Conservation (phyloP, 2,888 invertebrate species). For the Dynastes hyllus region DNA sequence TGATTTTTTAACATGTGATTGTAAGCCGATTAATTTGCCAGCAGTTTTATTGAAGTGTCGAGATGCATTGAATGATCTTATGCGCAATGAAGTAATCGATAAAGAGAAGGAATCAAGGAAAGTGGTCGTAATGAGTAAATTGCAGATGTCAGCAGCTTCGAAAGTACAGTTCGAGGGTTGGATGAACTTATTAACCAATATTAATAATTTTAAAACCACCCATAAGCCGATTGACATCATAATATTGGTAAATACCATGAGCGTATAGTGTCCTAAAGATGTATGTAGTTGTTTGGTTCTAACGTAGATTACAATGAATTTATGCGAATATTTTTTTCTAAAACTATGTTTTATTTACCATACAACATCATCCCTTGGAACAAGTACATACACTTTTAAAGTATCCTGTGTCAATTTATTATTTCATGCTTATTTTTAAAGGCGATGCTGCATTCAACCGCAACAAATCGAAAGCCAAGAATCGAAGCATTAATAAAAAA, state of each 20-base stretch:
- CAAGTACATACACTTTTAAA: too few species aligned
- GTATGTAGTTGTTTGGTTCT: background rate
- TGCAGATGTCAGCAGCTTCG: conserved; percentile 75
- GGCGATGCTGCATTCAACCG: conserved; percentile 75
- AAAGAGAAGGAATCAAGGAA: conserved; percentile 74
- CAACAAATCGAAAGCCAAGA: conserved; percentile 74
- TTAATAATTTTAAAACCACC: conserved; percentile 71
- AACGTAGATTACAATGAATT: background rate
- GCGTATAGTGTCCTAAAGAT: too few species aligned
- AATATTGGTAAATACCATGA: conserved; percentile 71
- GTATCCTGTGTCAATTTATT: too few species aligned
- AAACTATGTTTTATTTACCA: background rate
- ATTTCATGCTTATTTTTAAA: background rate
- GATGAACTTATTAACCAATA: conserved; percentile 74
- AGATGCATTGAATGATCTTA: conserved; percentile 73
- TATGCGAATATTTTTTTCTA: too few species aligned
- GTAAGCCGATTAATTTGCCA: conserved; percentile 62
- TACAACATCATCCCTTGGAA: too few species aligned
- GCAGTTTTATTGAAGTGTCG: conserved; percentile 67
- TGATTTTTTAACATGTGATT: conserved; percentile 76
- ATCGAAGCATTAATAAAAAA: conserved; percentile 78
- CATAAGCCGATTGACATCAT: conserved; percentile 80
- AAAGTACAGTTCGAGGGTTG: conserved; percentile 76
- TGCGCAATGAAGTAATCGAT: conserved; percentile 63
- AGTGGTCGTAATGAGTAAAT: conserved; percentile 74